Evolutionary conservation across 2,797 vertebrate genomes (phyloP), one percentile per base, ranked within the genome.

Genomic region (Pipistrellus nathusii): DNA sequence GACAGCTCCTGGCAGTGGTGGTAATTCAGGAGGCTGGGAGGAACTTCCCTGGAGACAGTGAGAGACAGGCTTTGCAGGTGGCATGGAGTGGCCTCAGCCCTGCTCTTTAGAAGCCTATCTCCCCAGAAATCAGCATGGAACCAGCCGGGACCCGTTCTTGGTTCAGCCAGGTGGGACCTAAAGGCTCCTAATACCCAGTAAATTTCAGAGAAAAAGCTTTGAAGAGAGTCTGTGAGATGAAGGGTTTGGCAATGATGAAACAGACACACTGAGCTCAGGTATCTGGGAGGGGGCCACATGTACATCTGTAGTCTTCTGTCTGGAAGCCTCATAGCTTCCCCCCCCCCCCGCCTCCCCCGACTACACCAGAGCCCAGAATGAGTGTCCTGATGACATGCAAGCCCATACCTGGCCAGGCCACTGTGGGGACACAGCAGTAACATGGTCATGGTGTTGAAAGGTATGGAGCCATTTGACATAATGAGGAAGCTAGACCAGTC

Each of bases 11-110:
- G 59, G 55, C 75, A 51, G 53, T n/a, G 7, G 46, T 59, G 64
- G 90, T 38, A 75, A 84, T 77, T 94, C 41, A 81, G 90, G 78
- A 93, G 82, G 18, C 78, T 9, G 35, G 64, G 41, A 89, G 84
- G 53, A 85, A 8, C 46, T 15, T 77, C 68, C 81, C 48, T 53
- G 72, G 86, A 51, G 57, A 90, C 21, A 35, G 46, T 55, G 38
- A 77, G 66, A 66, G 30, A 13, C 9, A 57, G 90, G 48, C 32
- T 94, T 90, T 93, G 72, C 72, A 73, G 72, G 94, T 62, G 53
- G 89, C 73, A 7, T 18, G 9, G 27, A 88, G 41, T 32, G 30
- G 18, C 71, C 44, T 91, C 20, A 12, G 69, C 35, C 91, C 53
- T 30, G 32, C 30, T 35, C 13, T 8, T 20, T 75, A 46, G 59